phyloP scores from a whole-genome alignment of 2,888 invertebrate genomes.

The Agrypnus murinus region DNA sequence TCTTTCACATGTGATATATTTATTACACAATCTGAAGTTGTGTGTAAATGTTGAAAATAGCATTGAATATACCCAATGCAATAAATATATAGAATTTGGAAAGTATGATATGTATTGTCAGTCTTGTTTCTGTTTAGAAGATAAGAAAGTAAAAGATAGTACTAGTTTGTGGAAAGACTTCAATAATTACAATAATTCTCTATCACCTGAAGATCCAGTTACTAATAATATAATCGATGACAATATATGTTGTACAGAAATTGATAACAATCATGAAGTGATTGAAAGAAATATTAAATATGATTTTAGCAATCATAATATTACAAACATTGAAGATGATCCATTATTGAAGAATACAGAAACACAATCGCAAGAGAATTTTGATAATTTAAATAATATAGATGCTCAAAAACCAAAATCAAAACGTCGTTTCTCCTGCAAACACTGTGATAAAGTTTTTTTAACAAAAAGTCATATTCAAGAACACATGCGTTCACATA shows the following conservation, averaged over 20 bases:
- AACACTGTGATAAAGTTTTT: slow-evolving; percentile 55
- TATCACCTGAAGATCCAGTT: slow-evolving; percentile 4
- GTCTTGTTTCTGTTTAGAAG: slow-evolving; percentile 37
- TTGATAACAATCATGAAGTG: background rate
- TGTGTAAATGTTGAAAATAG: slow-evolving; percentile 47
- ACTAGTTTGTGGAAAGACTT: slow-evolving; percentile 37
- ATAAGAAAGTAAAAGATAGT: slow-evolving; percentile 24
- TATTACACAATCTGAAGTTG: slow-evolving; percentile 53
- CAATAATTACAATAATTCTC: slow-evolving; percentile 5
- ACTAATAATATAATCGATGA: slow-evolving; percentile 18
- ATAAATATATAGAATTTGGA: slow-evolving; percentile 37
- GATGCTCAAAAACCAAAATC: background rate
- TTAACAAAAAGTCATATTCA: slow-evolving; percentile 48
- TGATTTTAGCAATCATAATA: background rate
- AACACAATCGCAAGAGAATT: background rate
- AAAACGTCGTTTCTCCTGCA: slow-evolving; percentile 43
- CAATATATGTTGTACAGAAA: background rate
- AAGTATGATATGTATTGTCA: slow-evolving; percentile 45
- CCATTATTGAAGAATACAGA: no score
- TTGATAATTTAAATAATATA: no score
- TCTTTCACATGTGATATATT: slow-evolving; percentile 54
- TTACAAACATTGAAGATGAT: no score
- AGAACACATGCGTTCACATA: slow-evolving; percentile 53
- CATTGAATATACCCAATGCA: slow-evolving; percentile 35
- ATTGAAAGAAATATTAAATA: background rate